Evolutionary conservation across 2,888 invertebrate genomes (phyloP).

Genomic region (Pollenia labialis): DNA sequence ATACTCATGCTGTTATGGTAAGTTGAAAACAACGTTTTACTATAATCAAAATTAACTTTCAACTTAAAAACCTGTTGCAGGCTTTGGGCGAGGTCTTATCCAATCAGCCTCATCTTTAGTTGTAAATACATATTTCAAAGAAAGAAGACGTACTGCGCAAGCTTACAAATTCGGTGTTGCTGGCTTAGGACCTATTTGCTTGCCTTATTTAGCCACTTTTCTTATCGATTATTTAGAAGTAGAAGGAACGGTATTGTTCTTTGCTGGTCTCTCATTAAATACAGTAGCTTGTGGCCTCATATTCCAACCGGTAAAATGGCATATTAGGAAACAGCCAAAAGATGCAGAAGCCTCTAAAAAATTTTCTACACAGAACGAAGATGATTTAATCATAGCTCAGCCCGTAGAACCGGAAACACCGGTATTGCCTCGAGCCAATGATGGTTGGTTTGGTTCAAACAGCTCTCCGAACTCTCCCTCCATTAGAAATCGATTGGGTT

Average conservation of each 20-base stretch:
- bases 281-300: slow-evolving; percentile 88
- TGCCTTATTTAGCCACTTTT: slow-evolving; percentile 89
- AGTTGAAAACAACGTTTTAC: slow-evolving; percentile 71
- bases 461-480: slow-evolving; percentile 78
- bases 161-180: slow-evolving; percentile 90
- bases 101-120: slow-evolving; percentile 89
- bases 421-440: slow-evolving; percentile 85
- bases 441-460: slow-evolving; percentile 82
- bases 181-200: slow-evolving; percentile 89
- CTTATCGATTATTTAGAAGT: slow-evolving; percentile 87
- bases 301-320: slow-evolving; percentile 91
- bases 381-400: slow-evolving; percentile 87
- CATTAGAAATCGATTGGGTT: slow-evolving; percentile 76
- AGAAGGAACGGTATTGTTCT: slow-evolving; percentile 88
- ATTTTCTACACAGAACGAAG: slow-evolving; percentile 76
- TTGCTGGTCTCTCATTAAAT: slow-evolving; percentile 88
- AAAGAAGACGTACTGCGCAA: slow-evolving; percentile 88
- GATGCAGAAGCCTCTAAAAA: slow-evolving; percentile 77
- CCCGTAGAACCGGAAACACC: slow-evolving; percentile 88
- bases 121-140: slow-evolving; percentile 90
- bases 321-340: slow-evolving; percentile 85
- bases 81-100: slow-evolving; percentile 85
- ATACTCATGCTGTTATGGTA: slow-evolving; percentile 88
- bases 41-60: not conserved
- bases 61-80: slow-evolving; percentile 34